Percentiles rank a stretch among this genome's conserved stretches.
These are phyloP conservation scores for Lycodopsis pacificus DNA, from an alignment of 2,797 vertebrate species.

Conservation along the genomic window DNA sequence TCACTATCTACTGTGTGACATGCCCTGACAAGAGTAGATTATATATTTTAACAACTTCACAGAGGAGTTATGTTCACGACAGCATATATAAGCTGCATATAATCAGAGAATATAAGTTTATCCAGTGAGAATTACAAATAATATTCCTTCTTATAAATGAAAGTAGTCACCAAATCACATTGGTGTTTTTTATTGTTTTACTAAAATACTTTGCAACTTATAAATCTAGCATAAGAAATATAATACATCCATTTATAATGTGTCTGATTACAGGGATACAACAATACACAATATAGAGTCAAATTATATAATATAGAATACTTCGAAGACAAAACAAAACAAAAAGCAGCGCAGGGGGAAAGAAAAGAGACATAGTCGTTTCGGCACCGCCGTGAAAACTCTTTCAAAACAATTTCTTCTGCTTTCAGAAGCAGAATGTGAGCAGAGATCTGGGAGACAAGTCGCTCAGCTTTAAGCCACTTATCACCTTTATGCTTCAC, in stretches of 20 bases:
- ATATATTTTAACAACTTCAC: conserved; percentile 49
- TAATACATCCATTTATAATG: conserved; percentile 77
- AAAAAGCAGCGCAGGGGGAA: conserved; percentile 48
- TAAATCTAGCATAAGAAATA: conserved; percentile 70
- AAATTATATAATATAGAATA: conserved; percentile 62
- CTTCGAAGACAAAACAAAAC: conserved; percentile 45
- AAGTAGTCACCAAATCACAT: conserved; percentile 4
- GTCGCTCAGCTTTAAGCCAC: neutral
- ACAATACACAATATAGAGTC: conserved; percentile 52
- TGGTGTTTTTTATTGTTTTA: conserved; percentile 50
- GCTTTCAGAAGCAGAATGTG: conserved; percentile 18
- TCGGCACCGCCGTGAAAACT: conserved; percentile 12
- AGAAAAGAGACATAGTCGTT: conserved; percentile 13
- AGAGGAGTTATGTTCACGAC: conserved; percentile 33
- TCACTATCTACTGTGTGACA: conserved; percentile 55
- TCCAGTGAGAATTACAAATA: neutral
- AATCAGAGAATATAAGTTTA: neutral
- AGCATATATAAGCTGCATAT: neutral
- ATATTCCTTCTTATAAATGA: conserved; percentile 19
- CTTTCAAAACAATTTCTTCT: conserved; percentile 17
- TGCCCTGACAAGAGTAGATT: conserved; percentile 62
- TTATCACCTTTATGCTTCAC: conserved; percentile 15
- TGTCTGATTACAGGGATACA: conserved; percentile 64
- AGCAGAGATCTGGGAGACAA: conserved; percentile 2
- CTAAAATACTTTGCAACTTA: conserved; percentile 64